phyloP scores from a whole-genome alignment of 2,113 vertebrate species.

The Cricetomys ansorgei region DNA sequence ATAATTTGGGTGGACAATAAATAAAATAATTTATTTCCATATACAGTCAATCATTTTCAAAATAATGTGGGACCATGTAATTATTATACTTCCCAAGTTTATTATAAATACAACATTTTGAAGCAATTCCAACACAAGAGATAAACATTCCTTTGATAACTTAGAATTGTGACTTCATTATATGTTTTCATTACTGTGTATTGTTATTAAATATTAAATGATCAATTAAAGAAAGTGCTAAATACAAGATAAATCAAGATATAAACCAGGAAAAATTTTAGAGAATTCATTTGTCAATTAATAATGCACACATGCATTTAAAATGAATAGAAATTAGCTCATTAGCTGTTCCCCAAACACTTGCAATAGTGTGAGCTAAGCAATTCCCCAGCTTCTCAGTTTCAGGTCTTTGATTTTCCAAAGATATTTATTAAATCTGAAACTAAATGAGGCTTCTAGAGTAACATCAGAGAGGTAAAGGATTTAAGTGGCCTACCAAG shows the following conservation, averaged over 20 bases:
- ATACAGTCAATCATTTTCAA: not conserved
- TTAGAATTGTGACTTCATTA: conserved; percentile 55
- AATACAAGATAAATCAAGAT: conserved; percentile 48
- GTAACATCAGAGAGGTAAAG: not conserved
- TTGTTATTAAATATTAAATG: conserved; percentile 72
- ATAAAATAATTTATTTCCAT: not conserved
- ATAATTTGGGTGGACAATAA: conserved; percentile 4
- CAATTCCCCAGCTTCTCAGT: not conserved
- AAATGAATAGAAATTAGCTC: conserved; percentile 63
- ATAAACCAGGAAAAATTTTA: conserved; percentile 37
- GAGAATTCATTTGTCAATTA: conserved; percentile 66
- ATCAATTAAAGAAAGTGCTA: conserved; percentile 59
- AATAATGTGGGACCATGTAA: not conserved
- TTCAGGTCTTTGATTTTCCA: conserved; percentile 40
- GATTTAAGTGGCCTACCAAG: conserved; percentile 55
- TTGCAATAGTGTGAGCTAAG: not conserved
- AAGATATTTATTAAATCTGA: conserved; percentile 50
- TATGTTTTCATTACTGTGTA: not conserved
- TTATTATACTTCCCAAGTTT: conserved; percentile 53
- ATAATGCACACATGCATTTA: conserved; percentile 41
- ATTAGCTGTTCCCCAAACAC: conserved; percentile 50
- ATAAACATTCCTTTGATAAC: conserved; percentile 19
- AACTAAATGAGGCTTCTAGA: conserved; percentile 64
- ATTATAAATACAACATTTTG: conserved; percentile 26
- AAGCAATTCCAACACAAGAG: not conserved